These are phyloP conservation scores for Lacerta viridis DNA, from an alignment of 2,797 vertebrate genomes.

Conservation along the genomic window DNA sequence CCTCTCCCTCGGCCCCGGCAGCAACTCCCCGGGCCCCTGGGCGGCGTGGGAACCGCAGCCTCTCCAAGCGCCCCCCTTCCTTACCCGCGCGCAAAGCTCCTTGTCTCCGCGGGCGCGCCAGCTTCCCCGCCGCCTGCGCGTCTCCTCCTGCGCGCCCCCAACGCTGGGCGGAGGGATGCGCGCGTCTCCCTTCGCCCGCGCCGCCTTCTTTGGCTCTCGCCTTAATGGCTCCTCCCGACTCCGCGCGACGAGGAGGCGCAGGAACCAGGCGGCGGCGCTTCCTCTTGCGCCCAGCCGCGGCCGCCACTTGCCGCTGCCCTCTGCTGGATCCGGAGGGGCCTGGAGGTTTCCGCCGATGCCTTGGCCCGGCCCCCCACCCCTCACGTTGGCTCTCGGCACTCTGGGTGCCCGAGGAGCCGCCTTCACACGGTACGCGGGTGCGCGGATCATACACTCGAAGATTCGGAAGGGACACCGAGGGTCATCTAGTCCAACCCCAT, in stretches of 20 bases:
- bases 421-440: too few relatives aligned
- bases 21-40: neutral
- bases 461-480: too few relatives aligned
- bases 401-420: too few relatives aligned
- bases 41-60: neutral
- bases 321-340: neutral
- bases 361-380: neutral
- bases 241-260: neutral
- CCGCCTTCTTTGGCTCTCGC: neutral
- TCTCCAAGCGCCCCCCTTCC: neutral
- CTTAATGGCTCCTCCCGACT: neutral
- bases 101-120: too few relatives aligned
- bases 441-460: too few relatives aligned
- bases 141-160: neutral
- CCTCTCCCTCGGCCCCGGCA: neutral
- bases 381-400: too few relatives aligned
- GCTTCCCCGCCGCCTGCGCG: too few relatives aligned
- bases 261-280: neutral
- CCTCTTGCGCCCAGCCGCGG: neutral
- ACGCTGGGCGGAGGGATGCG: neutral
- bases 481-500: too few relatives aligned
- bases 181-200: too few relatives aligned
- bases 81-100: neutral
- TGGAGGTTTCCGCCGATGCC: neutral
- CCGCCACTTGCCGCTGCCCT: neutral